Evolutionary conservation across 2,113 vertebrate genomes (phyloP), one percentile per base, ranked within the genome.

Genomic region (Gopherus flavomarginatus): DNA sequence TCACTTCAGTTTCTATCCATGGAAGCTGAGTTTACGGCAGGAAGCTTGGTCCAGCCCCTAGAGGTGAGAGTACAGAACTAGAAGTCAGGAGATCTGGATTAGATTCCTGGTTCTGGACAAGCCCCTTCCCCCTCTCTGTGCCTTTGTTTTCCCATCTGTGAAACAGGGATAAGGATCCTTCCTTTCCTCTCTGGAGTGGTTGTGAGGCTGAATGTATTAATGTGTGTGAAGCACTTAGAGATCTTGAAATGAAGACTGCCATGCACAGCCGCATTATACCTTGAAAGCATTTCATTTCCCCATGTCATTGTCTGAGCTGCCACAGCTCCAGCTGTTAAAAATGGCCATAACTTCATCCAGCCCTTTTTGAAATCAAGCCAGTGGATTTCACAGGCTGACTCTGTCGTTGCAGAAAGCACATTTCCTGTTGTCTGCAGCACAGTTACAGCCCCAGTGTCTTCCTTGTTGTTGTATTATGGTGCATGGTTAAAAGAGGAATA

Each of bases 271-370:
- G 3, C 31, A 65, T 16, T 49, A 4, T 50, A 4, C 31, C 87
- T 59, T 56, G 75, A 26, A 83, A 92, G 24, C 5, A 6, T 0
- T 1, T 3, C 49, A 62, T 42, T 82, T 42, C 0, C 54, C 65
- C 26, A 11, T 21, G 11, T 8, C 62, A 54, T 72, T 44, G 27
- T 5, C 19, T 77, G 31, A 49, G 77, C 85, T 59, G 47, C 53
- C 0, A 0, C 10, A 35, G 53, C 42, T 1, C 5, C 5, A 0
- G 21, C 86, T 56, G 21, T 42, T 38, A 14, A 19, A 27, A 59
- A 26, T 56, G 50, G 9, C 79, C 79, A 81, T 11, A 53, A 21
- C 53, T 26, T 86, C 65, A 29, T 31, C 49, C 84, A 24, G 38
- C 52, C 1, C 49, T 80, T 57, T n/a, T 65, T 83, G 62, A 69